Evolutionary conservation across 2,888 invertebrate genomes (phyloP).

Genomic region (Eupsilia transversa): DNA sequence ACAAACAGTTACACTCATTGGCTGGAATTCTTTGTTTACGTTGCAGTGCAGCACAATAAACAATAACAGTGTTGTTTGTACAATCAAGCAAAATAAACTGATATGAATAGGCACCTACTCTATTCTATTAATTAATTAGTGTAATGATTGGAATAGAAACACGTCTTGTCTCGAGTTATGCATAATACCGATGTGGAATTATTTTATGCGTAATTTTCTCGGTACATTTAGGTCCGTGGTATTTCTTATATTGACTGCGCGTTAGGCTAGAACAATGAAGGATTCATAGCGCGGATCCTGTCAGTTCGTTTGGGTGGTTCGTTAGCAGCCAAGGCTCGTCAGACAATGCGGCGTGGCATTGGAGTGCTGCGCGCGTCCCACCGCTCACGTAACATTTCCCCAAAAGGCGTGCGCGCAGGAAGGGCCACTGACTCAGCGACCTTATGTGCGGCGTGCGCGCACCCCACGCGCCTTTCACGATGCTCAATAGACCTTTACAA

Average conservation of each 20-base stretch:
- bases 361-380: conserved; percentile 81
- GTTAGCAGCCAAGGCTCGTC: conserved; percentile 64
- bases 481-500: conserved; percentile 77
- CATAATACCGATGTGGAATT: conserved; percentile 27
- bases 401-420: conserved; percentile 85
- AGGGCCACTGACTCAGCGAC: conserved; percentile 87
- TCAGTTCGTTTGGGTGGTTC: conserved; percentile 62
- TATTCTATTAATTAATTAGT: conserved; percentile 28
- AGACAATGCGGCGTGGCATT: conserved; percentile 81
- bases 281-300: conserved; percentile 59
- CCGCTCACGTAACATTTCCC: conserved; percentile 85
- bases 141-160: conserved; percentile 39
- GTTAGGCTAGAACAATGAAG: conserved; percentile 63
- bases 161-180: conserved; percentile 34
- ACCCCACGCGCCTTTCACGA: conserved; percentile 85
- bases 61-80: conserved; percentile 26
- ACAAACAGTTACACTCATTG: conserved; percentile 30
- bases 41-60: conserved; percentile 26
- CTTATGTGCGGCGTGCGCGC: conserved; percentile 74
- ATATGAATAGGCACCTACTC: conserved; percentile 8
- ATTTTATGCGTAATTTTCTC: conserved; percentile 31
- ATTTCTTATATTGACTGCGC: conserved; percentile 26
- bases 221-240: conserved; percentile 5
- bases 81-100: conserved; percentile 36
- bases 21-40: conserved; percentile 52